These are phyloP conservation scores for Saccopteryx leptura DNA, from an alignment of 2,113 vertebrate species.

Conservation along the genomic window DNA sequence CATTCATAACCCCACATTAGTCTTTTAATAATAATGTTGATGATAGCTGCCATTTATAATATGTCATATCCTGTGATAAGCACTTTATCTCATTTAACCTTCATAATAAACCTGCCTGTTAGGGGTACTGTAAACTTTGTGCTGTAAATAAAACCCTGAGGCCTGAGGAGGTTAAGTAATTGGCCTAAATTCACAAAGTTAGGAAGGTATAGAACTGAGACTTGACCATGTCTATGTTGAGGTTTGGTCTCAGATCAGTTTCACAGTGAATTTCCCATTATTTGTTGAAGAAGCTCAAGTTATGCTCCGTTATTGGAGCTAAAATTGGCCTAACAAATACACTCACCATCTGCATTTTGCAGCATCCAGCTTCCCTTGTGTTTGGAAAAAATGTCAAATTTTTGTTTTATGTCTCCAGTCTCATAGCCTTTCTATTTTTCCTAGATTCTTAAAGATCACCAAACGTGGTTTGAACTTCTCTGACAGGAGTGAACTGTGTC, in stretches of 20 bases:
- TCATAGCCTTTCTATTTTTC: neutral
- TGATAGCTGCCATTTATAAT: neutral
- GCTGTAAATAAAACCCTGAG: neutral
- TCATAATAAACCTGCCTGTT: neutral
- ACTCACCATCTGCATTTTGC: neutral
- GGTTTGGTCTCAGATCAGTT: neutral
- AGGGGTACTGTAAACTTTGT: neutral
- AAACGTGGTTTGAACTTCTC: neutral
- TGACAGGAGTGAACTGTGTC: neutral
- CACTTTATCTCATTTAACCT: neutral
- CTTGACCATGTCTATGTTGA: neutral
- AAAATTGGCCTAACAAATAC: neutral
- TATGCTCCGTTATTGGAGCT: neutral
- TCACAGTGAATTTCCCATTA: neutral
- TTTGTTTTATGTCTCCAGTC: conserved; percentile 4
- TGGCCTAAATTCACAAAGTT: neutral
- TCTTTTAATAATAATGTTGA: neutral
- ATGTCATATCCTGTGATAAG: neutral
- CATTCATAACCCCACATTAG: neutral
- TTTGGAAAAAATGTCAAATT: conserved; percentile 33
- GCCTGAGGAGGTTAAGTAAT: neutral
- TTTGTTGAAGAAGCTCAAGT: conserved; percentile 6
- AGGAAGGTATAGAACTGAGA: neutral
- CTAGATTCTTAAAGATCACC: conserved; percentile 3
- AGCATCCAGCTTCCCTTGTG: neutral